Evolutionary conservation across 2,888 invertebrate genomes (phyloP).

Genomic region (Cordilura impudica): DNA sequence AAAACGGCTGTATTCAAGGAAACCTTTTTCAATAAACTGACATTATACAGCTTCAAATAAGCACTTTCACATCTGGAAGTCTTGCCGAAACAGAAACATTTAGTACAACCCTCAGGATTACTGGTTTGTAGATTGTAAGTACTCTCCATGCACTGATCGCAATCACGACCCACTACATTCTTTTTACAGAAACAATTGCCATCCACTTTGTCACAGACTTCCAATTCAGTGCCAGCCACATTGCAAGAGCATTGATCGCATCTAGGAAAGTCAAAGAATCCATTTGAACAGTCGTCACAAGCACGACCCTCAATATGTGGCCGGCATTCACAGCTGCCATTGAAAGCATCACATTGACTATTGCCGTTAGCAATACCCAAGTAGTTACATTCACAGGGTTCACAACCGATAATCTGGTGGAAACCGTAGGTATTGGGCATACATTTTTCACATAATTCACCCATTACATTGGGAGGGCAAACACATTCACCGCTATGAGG

Average conservation of each 20-base stretch:
- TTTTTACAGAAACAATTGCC: conserved; percentile 87
- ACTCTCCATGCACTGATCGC: conserved; percentile 91
- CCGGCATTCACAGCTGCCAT: conserved; percentile 92
- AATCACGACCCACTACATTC: conserved; percentile 85
- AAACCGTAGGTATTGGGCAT: conserved; percentile 93
- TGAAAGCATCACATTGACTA: conserved; percentile 91
- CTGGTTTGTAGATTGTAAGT: conserved; percentile 91
- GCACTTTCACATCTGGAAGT: conserved; percentile 91
- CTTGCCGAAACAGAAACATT: conserved; percentile 98
- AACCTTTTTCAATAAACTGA: conserved; percentile 73
- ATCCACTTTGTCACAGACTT: conserved; percentile 90
- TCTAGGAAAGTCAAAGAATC: conserved; percentile 91
- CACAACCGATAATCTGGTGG: conserved; percentile 96
- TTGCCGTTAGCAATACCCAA: conserved; percentile 87
- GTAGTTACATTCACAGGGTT: conserved; percentile 93
- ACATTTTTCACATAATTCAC: conserved; percentile 93
- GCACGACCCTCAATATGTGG: conserved; percentile 91
- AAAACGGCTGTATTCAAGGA: conserved; percentile 72
- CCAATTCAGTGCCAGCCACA: conserved; percentile 87
- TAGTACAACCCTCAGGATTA: conserved; percentile 94
- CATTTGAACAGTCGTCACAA: conserved; percentile 92
- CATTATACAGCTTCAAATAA: conserved; percentile 79
- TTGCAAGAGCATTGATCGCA: conserved; percentile 92
- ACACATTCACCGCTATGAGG: conserved; percentile 88
- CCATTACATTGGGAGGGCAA: conserved; percentile 94